Conservation (phyloP, 2,113 vertebrate species). For the Pan troglodytes region NHGRI_mPanTro3-v2.1_pri NC_072410.2:19145001-19145500, state of each 20-base stretch:
- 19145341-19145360: not conserved
- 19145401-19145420: not conserved
- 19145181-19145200: not conserved
- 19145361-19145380: not conserved
- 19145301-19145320: rapidly evolving
- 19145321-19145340: not conserved
- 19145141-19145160: not conserved
- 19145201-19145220: not conserved
- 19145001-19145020: no score
- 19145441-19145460: not conserved
- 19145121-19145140: not conserved
- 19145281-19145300: not conserved
- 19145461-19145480: not conserved
- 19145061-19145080: not conserved
- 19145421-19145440: not conserved
- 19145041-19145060: not conserved
- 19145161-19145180: not conserved
- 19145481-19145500: not conserved
- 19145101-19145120: not conserved
- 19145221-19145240: not conserved
- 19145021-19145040: no score
- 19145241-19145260: not conserved
- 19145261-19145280: not conserved
- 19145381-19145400: not conserved
- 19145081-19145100: not conserved